A percentile compares a stretch with the other conserved stretches of the same genome.
These are phyloP conservation scores for Hedya salicella DNA, from an alignment of 2,888 invertebrate genomes.

Conservation along the genomic window DNA sequence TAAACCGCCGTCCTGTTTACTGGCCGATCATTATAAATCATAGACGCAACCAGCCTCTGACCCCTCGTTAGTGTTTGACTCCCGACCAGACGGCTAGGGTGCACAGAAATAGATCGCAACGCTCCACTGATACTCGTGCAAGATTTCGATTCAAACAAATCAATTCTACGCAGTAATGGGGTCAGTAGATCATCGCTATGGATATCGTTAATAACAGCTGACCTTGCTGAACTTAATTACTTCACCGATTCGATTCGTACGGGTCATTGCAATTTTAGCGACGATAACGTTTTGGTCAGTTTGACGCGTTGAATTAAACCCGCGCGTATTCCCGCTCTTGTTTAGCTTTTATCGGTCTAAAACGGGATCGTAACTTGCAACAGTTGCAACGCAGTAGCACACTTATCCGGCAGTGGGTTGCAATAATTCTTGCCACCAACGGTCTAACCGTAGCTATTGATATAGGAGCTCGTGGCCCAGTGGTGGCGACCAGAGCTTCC, in stretches of 20 bases:
- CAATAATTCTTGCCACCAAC: constrained; percentile 33
- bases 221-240: constrained; percentile 41
- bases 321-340: background rate
- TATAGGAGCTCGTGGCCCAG: constrained; percentile 55
- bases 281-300: constrained; percentile 4
- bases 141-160: constrained; percentile 39
- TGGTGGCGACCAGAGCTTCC: constrained; percentile 68
- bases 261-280: constrained; percentile 24
- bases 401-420: constrained; percentile 52
- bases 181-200: constrained; percentile 52
- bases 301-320: background rate
- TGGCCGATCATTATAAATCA: constrained; percentile 76
- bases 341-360: constrained; percentile 22
- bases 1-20: constrained; percentile 72
- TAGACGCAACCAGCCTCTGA: constrained; percentile 70
- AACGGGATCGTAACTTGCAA: constrained; percentile 44
- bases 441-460: constrained; percentile 20
- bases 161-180: constrained; percentile 47
- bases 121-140: constrained; percentile 24
- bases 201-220: constrained; percentile 42
- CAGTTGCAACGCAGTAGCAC: constrained; percentile 51
- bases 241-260: constrained; percentile 16
- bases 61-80: constrained; percentile 68
- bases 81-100: constrained; percentile 42
- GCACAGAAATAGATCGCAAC: constrained; percentile 48